Conservation (phyloP, 92 coral and sea anemone genomes). For the Scolanthus callimorphus region DNA sequence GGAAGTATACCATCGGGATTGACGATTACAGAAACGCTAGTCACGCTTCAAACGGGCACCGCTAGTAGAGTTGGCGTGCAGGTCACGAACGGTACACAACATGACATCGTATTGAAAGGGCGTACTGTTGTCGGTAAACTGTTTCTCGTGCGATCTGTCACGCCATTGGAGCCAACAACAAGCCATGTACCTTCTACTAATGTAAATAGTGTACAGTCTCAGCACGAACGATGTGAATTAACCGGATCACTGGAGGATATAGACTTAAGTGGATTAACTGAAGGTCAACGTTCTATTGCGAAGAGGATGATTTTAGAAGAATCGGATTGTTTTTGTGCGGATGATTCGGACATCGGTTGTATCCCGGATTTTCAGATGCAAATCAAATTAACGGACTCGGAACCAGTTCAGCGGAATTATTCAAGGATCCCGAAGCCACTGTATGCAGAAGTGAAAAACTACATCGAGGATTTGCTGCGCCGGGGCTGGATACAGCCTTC, state of each 20-base stretch:
- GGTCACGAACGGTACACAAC: conserved; percentile 42
- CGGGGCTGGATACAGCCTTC: conserved; percentile 43
- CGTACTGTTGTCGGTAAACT: conserved; percentile 49
- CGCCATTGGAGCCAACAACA: conserved; percentile 50
- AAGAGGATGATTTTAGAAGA: conserved; percentile 50
- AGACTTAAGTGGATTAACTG: conserved; percentile 33
- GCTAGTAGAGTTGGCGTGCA: conserved; percentile 28
- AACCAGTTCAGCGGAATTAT: conserved; percentile 47
- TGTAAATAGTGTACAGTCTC: neutral
- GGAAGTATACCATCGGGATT: conserved; percentile 40
- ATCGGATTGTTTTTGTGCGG: conserved; percentile 45
- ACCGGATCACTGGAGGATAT: conserved; percentile 34
- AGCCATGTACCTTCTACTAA: neutral
- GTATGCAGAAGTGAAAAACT: conserved; percentile 43
- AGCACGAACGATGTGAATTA: no score
- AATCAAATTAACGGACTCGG: conserved; percentile 28
- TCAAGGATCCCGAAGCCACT: conserved; percentile 38
- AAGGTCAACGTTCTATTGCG: conserved; percentile 24
- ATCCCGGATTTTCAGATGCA: conserved; percentile 30
- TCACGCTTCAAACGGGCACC: conserved; percentile 34
- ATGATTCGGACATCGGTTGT: conserved; percentile 48
- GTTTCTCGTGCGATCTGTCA: conserved; percentile 46
- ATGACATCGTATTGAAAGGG: conserved; percentile 35
- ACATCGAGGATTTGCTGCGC: conserved; percentile 33
- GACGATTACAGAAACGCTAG: conserved; percentile 41